These are phyloP conservation scores for Caenorhabditis wallacei DNA, from an alignment of 2,888 invertebrate genomes.

Conservation along the genomic window DNA sequence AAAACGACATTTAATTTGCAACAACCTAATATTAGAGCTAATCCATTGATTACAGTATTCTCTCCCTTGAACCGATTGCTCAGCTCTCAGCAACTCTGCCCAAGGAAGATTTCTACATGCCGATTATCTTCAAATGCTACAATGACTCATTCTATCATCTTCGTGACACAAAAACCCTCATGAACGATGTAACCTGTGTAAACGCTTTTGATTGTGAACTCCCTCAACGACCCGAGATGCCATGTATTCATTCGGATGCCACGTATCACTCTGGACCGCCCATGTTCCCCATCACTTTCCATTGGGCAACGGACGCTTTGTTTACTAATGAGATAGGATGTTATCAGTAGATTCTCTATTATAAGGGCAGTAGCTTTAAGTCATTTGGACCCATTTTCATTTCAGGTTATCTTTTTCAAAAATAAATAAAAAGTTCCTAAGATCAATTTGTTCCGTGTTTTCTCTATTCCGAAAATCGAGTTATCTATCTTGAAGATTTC, in stretches of 20 bases:
- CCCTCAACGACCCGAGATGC: slow-evolving; percentile 41
- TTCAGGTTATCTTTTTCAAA: too few relatives aligned
- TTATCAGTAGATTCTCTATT: slow-evolving; percentile 46
- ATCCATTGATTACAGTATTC: slow-evolving; percentile 25
- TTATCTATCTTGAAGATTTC: too few relatives aligned
- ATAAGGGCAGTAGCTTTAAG: slow-evolving; percentile 7
- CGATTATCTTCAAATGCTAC: slow-evolving; percentile 62
- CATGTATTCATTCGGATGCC: slow-evolving; percentile 59
- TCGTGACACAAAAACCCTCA: slow-evolving; percentile 48
- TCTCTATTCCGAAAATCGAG: too few relatives aligned
- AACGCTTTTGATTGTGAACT: slow-evolving; percentile 61
- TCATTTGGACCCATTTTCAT: neutral
- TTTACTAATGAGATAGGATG: slow-evolving; percentile 55
- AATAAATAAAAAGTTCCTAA: too few relatives aligned
- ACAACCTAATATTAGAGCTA: too few relatives aligned
- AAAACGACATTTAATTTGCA: too few relatives aligned
- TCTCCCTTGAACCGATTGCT: slow-evolving; percentile 23
- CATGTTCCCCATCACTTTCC: slow-evolving; percentile 60
- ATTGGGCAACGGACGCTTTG: slow-evolving; percentile 39
- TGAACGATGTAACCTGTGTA: slow-evolving; percentile 52
- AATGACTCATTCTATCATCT: slow-evolving; percentile 51
- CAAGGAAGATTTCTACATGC: slow-evolving; percentile 53
- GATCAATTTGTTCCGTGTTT: too few relatives aligned
- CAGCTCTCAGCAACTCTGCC: slow-evolving; percentile 31
- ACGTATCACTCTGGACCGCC: slow-evolving; percentile 60